phyloP scores from a whole-genome alignment of 2,797 vertebrate genomes.

The Enteromius thamalakanensis region DNA sequence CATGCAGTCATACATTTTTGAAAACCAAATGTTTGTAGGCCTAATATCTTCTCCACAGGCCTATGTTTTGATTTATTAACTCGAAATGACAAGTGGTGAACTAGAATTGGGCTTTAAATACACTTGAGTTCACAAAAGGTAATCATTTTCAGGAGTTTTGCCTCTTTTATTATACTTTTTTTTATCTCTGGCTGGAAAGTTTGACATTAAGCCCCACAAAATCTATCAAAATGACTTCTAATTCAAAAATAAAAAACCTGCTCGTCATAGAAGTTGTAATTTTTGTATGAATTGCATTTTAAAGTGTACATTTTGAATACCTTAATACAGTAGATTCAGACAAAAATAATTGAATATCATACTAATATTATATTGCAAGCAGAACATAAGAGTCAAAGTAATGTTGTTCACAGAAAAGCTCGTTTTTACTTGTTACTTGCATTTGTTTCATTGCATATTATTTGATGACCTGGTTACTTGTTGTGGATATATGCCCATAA shows the following conservation, averaged over 20 bases:
- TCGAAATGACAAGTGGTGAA: background rate
- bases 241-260: background rate
- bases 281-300: no score
- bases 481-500: slow-evolving; percentile 2
- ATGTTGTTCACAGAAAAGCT: background rate
- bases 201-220: background rate
- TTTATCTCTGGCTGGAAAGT: background rate
- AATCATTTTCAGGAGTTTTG: background rate
- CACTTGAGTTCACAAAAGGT: background rate
- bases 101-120: background rate
- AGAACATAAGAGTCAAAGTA: background rate
- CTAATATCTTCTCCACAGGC: background rate
- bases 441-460: background rate
- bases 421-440: background rate
- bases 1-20: background rate
- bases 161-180: background rate
- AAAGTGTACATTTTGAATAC: background rate
- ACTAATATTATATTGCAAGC: background rate
- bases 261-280: no score
- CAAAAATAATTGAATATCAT: background rate
- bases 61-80: background rate
- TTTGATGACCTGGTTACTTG: background rate
- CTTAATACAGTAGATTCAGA: background rate
- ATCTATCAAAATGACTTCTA: background rate
- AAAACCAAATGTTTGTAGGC: background rate